phyloP scores from a whole-genome alignment of 2,797 vertebrate species.

The Brachymystax lenok region DNA sequence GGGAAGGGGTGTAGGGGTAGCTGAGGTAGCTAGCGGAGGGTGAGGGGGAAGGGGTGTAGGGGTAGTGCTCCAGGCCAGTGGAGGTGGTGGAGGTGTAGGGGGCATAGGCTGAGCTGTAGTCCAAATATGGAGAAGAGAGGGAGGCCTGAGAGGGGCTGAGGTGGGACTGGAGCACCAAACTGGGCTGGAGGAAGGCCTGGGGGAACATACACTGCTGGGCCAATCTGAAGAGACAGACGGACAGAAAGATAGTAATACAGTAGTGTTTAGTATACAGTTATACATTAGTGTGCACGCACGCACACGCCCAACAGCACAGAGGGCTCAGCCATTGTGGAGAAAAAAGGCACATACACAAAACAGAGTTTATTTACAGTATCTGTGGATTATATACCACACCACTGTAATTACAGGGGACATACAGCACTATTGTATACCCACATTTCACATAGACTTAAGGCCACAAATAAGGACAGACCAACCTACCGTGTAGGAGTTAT shows the following conservation, averaged over 20 bases:
- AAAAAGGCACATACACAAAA: slow-evolving; percentile 5
- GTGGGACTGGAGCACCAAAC: slow-evolving; percentile 89
- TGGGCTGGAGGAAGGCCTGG: slow-evolving; percentile 88
- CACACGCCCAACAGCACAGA: not conserved
- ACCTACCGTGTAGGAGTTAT: too few species aligned
- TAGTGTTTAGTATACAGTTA: too few species aligned
- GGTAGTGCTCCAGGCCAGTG: slow-evolving; percentile 83
- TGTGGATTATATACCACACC: not conserved
- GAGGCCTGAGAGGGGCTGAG: slow-evolving; percentile 80
- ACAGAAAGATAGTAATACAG: slow-evolving; percentile 20
- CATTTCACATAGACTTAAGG: not conserved
- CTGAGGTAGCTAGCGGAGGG: slow-evolving; percentile 87
- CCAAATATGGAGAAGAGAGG: slow-evolving; percentile 87
- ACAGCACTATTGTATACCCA: not conserved
- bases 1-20: slow-evolving; percentile 75
- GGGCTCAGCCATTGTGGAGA: not conserved
- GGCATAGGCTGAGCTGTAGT: slow-evolving; percentile 78
- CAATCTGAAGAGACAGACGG: slow-evolving; percentile 74
- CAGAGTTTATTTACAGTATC: not conserved
- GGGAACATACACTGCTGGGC: slow-evolving; percentile 92
- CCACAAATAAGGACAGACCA: not conserved
- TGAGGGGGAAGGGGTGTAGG: slow-evolving; percentile 68
- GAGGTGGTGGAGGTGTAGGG: slow-evolving; percentile 71
- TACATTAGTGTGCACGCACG: slow-evolving; percentile 5
- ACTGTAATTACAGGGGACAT: not conserved